phyloP scores from a whole-genome alignment of 2,113 vertebrate species.

The Megaptera novaeangliae region DNA sequence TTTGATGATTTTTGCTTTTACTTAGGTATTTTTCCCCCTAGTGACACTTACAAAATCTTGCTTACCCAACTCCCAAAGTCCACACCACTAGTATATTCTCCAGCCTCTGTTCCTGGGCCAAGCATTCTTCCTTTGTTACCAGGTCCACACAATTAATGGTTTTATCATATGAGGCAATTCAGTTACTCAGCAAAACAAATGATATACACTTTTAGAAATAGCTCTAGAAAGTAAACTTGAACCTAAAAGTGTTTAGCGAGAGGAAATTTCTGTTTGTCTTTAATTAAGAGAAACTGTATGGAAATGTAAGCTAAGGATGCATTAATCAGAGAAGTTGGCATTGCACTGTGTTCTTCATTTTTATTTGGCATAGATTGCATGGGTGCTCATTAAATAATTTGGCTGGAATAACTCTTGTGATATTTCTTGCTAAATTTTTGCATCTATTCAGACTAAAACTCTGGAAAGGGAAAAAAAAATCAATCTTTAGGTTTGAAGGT shows the following conservation, averaged over 20 bases:
- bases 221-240: constrained; percentile 66
- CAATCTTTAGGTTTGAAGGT: neutral
- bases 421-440: constrained; percentile 55
- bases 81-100: neutral
- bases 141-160: constrained; percentile 74
- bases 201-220: constrained; percentile 62
- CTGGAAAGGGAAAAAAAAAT: neutral
- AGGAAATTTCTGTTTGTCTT: constrained; percentile 74
- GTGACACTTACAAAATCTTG: neutral
- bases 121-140: constrained; percentile 69
- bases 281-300: constrained; percentile 77
- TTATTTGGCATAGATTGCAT: constrained; percentile 71
- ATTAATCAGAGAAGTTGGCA: constrained; percentile 73
- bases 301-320: constrained; percentile 62
- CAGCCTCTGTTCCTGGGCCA: neutral
- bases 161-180: constrained; percentile 68
- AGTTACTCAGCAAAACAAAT: constrained; percentile 75
- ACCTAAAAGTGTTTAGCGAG: constrained; percentile 63
- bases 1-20: neutral
- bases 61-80: neutral
- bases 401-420: constrained; percentile 54
- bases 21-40: neutral
- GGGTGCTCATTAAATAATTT: constrained; percentile 64
- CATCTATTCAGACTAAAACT: neutral
- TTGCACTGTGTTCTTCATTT: constrained; percentile 54